Evolutionary conservation across 2,888 invertebrate genomes (phyloP), one percentile per base, ranked within the genome.

Genomic region (Plemyria rubiginata): DNA sequence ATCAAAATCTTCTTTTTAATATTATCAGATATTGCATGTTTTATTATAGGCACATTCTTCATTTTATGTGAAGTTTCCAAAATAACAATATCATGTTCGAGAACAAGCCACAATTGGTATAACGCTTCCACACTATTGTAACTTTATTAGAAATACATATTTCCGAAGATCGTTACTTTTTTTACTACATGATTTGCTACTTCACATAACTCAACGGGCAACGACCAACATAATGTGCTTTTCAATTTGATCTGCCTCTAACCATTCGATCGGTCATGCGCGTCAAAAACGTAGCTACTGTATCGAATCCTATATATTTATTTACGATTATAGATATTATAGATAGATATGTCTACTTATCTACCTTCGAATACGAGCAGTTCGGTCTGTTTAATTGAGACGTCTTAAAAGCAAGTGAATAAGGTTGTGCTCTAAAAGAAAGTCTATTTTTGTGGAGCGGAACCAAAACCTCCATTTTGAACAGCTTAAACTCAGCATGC

Each of bases 261-360:
- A 51, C 66, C 55, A 60, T 65, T 63, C 12, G 54, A 58, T 65
- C 66, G 53, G 65, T 66, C 66, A 66, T 68, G 68, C 65, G 53
- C 59, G 48, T 61, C 59, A 60, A 61, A 58, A 66, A 60, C 52
- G 13, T 62, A 53, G 70, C 70, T 62, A 65, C 68, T 62, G 66
- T 55, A 62, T 58, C 66, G 45, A 68, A 70, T 68, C 46, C 46
- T 41, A 53, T 63, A 58, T 67, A 58, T 67, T 67, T 67, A 64
- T 65, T 64, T 66, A 48, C 58, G 51, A 56, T 55, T 38, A 49
- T 52, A 55, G 54, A 59, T 51, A 43, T 22, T 9, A 16, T 22
- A 22, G n/a, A 13, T 13, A 41, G 7, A 38, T 38, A 32, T 32
- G 6, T 38, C 36, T 38, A 38, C 11, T 38, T 43, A 11, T 16